Conservation (phyloP, 2,888 invertebrate genomes). For the Melangyna quadrimaculata region DNA sequence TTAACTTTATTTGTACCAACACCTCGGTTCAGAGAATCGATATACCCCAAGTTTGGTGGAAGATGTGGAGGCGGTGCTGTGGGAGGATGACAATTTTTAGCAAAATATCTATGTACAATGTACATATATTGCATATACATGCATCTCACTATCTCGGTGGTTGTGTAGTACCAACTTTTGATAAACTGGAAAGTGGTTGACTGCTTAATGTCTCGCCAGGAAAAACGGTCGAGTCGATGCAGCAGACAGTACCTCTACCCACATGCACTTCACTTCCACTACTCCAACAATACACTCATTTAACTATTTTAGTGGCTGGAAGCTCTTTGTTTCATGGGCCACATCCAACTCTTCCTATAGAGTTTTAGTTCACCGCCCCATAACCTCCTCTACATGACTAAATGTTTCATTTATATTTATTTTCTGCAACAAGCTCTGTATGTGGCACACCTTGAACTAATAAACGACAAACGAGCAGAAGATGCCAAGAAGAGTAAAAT, state of each 20-base stretch:
- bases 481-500: slow-evolving; percentile 66
- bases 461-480: slow-evolving; percentile 66
- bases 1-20: slow-evolving; percentile 36
- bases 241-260: slow-evolving; percentile 48
- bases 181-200: slow-evolving; percentile 68
- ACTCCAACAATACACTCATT: slow-evolving; percentile 22
- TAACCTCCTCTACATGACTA: slow-evolving; percentile 13
- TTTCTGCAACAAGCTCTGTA: slow-evolving; percentile 52
- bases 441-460: slow-evolving; percentile 71
- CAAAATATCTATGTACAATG: slow-evolving; percentile 26
- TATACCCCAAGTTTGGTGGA: not conserved
- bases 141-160: slow-evolving; percentile 22
- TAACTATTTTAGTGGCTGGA: slow-evolving; percentile 45
- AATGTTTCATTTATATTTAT: slow-evolving; percentile 36
- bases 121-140: not conserved
- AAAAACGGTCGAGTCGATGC: slow-evolving; percentile 10
- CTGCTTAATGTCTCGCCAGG: slow-evolving; percentile 68
- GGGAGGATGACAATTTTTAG: not conserved
- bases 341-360: slow-evolving; percentile 46
- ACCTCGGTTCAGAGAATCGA: slow-evolving; percentile 51
- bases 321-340: slow-evolving; percentile 63
- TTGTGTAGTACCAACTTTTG: slow-evolving; percentile 38
- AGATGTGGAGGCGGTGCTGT: slow-evolving; percentile 11
- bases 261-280: slow-evolving; percentile 23
- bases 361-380: slow-evolving; percentile 1